Conservation (phyloP, 2,888 invertebrate genomes). For the Caenorhabditis sp. region DNA sequence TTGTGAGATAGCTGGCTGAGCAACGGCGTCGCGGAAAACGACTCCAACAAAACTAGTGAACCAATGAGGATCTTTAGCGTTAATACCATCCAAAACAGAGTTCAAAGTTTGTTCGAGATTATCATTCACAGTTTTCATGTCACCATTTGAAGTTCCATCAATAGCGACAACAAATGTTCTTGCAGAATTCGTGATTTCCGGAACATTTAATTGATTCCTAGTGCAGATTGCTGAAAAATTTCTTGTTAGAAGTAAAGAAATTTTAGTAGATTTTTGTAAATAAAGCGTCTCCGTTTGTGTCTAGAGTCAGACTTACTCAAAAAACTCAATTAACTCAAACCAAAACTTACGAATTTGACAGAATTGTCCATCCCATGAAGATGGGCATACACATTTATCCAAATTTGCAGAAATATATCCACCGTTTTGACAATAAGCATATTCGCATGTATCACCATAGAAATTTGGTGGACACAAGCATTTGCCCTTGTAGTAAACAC, state of each 20-base stretch:
- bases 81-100: conserved; percentile 12
- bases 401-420: conserved; percentile 32
- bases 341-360: conserved; percentile 52
- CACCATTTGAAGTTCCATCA: conserved; percentile 49
- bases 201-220: conserved; percentile 33
- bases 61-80: conserved; percentile 34
- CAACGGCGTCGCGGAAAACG: conserved; percentile 45
- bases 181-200: conserved; percentile 21
- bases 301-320: no score
- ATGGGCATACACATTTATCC: conserved; percentile 36
- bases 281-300: background rate
- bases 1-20: conserved; percentile 12
- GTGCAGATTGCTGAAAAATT: conserved; percentile 45
- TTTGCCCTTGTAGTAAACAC: conserved; percentile 36
- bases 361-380: conserved; percentile 42
- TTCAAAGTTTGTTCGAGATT: conserved; percentile 32
- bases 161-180: conserved; percentile 50
- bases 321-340: no score
- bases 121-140: conserved; percentile 38
- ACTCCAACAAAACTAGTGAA: conserved; percentile 52
- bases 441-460: conserved; percentile 44
- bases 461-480: conserved; percentile 54
- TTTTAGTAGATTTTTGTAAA: background rate
- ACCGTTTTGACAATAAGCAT: conserved; percentile 46
- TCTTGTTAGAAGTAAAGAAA: background rate